These are phyloP conservation scores for Chalcosyrphus nemorum DNA, from an alignment of 2,888 invertebrate genomes.

Conservation along the genomic window DNA sequence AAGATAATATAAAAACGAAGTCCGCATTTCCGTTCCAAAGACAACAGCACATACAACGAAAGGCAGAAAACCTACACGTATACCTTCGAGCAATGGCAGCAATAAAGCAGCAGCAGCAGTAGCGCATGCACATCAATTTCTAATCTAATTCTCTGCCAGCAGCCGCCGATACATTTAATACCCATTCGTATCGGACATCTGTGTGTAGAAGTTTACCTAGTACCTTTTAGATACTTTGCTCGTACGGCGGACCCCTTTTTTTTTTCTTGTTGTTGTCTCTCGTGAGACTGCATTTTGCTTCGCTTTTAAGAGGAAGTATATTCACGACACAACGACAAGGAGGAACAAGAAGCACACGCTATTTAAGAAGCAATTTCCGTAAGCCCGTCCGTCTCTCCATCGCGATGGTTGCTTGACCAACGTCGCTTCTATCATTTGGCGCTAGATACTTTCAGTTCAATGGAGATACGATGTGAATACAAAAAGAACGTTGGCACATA, in stretches of 20 bases:
- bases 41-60: slow-evolving; percentile 21
- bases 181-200: slow-evolving; percentile 61
- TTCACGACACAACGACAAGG: slow-evolving; percentile 13
- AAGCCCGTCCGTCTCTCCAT: too few relatives aligned
- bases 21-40: slow-evolving; percentile 58
- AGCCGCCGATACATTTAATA: slow-evolving; percentile 52
- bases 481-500: slow-evolving; percentile 44
- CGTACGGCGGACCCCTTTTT: slow-evolving; percentile 17
- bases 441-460: slow-evolving; percentile 46
- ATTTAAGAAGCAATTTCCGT: slow-evolving; percentile 67
- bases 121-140: slow-evolving; percentile 66
- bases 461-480: slow-evolving; percentile 3
- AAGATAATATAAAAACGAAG: slow-evolving; percentile 56
- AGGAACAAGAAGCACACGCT: slow-evolving; percentile 43
- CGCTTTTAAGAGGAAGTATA: slow-evolving; percentile 49
- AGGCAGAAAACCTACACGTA: slow-evolving; percentile 15
- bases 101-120: slow-evolving; percentile 55
- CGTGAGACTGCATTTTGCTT: slow-evolving; percentile 19
- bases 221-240: slow-evolving; percentile 24
- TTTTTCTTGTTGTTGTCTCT: not conserved
- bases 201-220: too few relatives aligned
- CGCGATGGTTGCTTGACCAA: slow-evolving; percentile 56
- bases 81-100: slow-evolving; percentile 27
- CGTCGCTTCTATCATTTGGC: slow-evolving; percentile 59
- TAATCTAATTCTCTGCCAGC: slow-evolving; percentile 58